Base-by-base conservation (phyloP, 2,797 vertebrate genomes). In the Lithobates sylvaticus region DNA sequence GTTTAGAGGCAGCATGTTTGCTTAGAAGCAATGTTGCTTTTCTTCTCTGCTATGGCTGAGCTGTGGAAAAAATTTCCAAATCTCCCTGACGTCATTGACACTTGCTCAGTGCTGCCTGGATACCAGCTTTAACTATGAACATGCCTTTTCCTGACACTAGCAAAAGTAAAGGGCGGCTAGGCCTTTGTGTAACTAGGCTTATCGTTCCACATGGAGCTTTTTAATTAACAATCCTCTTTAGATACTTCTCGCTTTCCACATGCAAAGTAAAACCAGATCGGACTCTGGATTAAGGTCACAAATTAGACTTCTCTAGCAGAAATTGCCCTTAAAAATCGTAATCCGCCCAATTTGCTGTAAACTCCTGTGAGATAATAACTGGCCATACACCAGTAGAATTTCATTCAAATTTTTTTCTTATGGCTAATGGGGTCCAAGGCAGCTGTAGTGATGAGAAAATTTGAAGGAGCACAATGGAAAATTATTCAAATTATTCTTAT, bases 51-150 rank as follows among this genome's bases (percentile, higher is more conserved):
- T 90, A 90, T 92, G 92, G 92, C 90, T 54, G 5, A 88, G 89
- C 89, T 88, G 93, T 95, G 94, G 94, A 95, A 95, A 94, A 95
- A 92, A 93, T 94, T 93, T 94, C 94, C 93, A 94, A 93, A 91
- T 89, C 92, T 92, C 88, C 86, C 87, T 93, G 93, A 95, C 93
- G 93, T 95, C 94, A 95, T 85, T 27, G 89, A 92, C 93, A 93
- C 92, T 94, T 93, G 94, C 92, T 92, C 92, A 90, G 91, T 78
- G 93, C 94, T 95, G 93, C 94, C 86, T 94, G 91, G 94, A 93
- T 92, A 94, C 94, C 81, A 86, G 91, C 91, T 87, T 94, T 92
- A 93, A 92, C 87, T 83, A 77, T 95, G 94, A 94, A 94, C 69
- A 26, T 82, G 81, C 8, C 72, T 54, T 82, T 32, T 0, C 2